Conservation (phyloP, 2,888 invertebrate genomes). For the Tinea semifulvella region DNA sequence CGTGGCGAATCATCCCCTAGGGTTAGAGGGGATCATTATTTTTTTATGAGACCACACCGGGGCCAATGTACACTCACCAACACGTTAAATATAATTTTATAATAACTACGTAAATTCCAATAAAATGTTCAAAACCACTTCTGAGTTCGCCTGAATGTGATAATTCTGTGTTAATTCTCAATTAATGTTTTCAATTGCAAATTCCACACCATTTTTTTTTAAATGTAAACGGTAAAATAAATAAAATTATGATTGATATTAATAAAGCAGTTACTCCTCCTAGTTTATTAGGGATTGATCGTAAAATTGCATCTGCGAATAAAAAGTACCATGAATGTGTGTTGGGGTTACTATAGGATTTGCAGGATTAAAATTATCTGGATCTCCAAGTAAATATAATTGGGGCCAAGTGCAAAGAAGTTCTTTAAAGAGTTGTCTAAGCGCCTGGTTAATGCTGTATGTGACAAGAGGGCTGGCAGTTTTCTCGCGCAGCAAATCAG, state of each 20-base stretch:
- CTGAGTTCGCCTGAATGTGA: too few relatives aligned
- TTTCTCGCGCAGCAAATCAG: too few relatives aligned
- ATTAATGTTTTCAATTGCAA: too few relatives aligned
- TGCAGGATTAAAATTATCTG: slow-evolving; percentile 78
- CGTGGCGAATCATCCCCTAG: slow-evolving; percentile 50
- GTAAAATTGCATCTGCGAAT: slow-evolving; percentile 83
- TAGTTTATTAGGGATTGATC: slow-evolving; percentile 82
- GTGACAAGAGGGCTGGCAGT: too few relatives aligned
- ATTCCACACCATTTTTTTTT: too few relatives aligned
- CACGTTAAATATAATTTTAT: too few relatives aligned
- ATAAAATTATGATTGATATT: slow-evolving; percentile 73
- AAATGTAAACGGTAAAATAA: slow-evolving; percentile 66
- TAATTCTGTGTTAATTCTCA: too few relatives aligned
- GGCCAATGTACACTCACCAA: slow-evolving; percentile 56
- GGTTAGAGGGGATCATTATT: slow-evolving; percentile 49
- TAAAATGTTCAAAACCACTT: too few relatives aligned
- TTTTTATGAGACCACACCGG: slow-evolving; percentile 60
- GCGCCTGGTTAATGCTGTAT: too few relatives aligned
- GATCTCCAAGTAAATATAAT: slow-evolving; percentile 71
- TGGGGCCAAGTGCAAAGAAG: too few relatives aligned
- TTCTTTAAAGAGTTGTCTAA: too few relatives aligned
- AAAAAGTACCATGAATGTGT: slow-evolving; percentile 87
- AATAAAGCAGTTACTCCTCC: slow-evolving; percentile 76
- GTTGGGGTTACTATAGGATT: slow-evolving; percentile 74
- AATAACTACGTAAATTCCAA: too few relatives aligned